Evolutionary conservation across 1,140 invertebrate species (phyloP).

Genomic region (Agraylea sexmaculata): DNA sequence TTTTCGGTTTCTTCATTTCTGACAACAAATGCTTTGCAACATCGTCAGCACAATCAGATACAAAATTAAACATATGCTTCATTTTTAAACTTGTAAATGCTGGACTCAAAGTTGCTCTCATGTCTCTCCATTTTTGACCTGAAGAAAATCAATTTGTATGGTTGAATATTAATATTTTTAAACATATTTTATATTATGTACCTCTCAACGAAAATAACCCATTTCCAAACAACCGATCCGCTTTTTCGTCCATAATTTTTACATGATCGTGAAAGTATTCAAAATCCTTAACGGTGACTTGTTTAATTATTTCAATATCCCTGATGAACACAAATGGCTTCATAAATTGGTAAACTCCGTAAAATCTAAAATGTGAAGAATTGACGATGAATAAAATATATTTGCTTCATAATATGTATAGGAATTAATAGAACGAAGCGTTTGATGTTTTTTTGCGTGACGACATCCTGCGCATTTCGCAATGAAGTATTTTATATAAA

Average conservation of each 20-base stretch:
- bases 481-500: too few species aligned
- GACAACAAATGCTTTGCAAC: slow-evolving; percentile 18
- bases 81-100: slow-evolving; percentile 40
- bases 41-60: slow-evolving; percentile 26
- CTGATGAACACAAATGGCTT: slow-evolving; percentile 36
- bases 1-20: slow-evolving; percentile 10
- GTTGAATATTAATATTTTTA: too few species aligned
- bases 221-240: slow-evolving; percentile 35
- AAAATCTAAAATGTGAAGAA: slow-evolving; percentile 26
- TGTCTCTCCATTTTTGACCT: slow-evolving; percentile 36
- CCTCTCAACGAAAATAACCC: slow-evolving; percentile 33
- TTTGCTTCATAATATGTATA: too few species aligned
- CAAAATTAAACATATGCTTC: slow-evolving; percentile 33
- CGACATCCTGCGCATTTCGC: too few species aligned
- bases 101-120: slow-evolving; percentile 36
- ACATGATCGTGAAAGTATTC: slow-evolving; percentile 43
- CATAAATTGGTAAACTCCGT: slow-evolving; percentile 35
- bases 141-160: background rate
- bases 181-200: slow-evolving; percentile 8
- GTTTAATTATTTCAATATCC: slow-evolving; percentile 43
- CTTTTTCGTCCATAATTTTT: slow-evolving; percentile 24
- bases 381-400: too few species aligned
- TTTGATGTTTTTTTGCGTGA: too few species aligned
- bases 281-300: slow-evolving; percentile 45
- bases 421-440: too few species aligned